Conservation (phyloP, 2,888 invertebrate species). For the Strigamia crassipes region DNA sequence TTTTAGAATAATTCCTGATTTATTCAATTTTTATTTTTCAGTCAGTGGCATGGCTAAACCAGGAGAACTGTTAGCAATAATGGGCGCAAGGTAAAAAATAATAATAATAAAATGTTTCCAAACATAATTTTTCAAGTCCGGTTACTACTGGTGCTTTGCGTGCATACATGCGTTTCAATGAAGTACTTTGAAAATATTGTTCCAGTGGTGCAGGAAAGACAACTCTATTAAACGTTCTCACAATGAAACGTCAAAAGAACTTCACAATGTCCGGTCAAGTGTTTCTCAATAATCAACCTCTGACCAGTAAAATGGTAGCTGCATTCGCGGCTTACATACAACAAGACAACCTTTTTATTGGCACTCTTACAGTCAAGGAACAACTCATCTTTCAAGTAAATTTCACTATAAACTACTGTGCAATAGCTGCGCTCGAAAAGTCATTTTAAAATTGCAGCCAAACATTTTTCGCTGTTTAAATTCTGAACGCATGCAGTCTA, state of each 20-base stretch:
- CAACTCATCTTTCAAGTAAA: constrained; percentile 37
- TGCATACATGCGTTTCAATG: too few species aligned
- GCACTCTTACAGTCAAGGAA: constrained; percentile 80
- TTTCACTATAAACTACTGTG: background rate
- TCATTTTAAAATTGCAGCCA: background rate
- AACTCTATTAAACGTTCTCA: constrained; percentile 85
- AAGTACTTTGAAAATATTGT: too few species aligned
- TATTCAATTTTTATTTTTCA: background rate
- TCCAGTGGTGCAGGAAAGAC: constrained; percentile 62
- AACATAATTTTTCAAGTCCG: too few species aligned
- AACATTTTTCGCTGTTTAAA: too few species aligned
- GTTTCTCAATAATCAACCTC: constrained; percentile 74
- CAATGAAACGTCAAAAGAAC: constrained; percentile 64
- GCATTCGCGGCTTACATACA: constrained; percentile 88
- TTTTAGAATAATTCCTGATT: background rate
- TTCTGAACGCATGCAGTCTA: too few species aligned
- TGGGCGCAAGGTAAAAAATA: constrained; percentile 65
- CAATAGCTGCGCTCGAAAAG: constrained; percentile 70
- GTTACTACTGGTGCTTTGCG: too few species aligned
- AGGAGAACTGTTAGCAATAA: constrained; percentile 82
- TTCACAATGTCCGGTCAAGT: constrained; percentile 57
- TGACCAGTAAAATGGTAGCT: constrained; percentile 70
- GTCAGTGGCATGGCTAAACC: constrained; percentile 59
- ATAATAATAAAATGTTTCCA: background rate
- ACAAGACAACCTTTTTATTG: constrained; percentile 91